Evolutionary conservation across 1,140 invertebrate genomes (phyloP), one percentile per base, ranked within the genome.

Genomic region (Trachymyrmex septentrionalis): DNA sequence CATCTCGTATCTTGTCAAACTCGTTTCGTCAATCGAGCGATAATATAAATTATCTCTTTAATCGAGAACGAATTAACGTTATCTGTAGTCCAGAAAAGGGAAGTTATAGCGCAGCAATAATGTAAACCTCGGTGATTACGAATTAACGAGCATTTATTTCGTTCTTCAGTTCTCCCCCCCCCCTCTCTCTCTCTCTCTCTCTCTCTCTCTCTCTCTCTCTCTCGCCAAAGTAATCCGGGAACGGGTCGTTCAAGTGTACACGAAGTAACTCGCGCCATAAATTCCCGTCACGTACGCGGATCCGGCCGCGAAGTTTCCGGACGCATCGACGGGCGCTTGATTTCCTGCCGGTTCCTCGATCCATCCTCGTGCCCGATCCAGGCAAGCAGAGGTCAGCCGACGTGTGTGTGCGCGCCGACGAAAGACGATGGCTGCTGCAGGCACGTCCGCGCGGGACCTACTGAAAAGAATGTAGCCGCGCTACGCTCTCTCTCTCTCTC

Each of bases 381-480:
- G 67, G 34, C 53, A 16, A n/a, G 67, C 44, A 53, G 50, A 61
- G 84, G 87, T 89, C 87, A 81, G 55, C 59, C 80, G 53, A 73
- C 61, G 53, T 75, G 69, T 69, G 16, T 55, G 21, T 19, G n/a
- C n/a, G n/a, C n/a, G n/a, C n/a, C n/a, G n/a, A 48, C 55, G 80
- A 61, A 73, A 73, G 80, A 82, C 67, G 80, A 30, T 19, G 38
- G 67, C 67, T 61, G 80, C 44, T 50, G 19, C 78, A 64, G 64
- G 71, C 86, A 87, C 86, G 86, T 86, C 24, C 67, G 4, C 44
- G 38, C 44, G 53, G 73, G 77, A 80, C n/a, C 59, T 63, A 69
- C 61, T 87, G 69, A 87, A 89, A 90, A 84, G 72, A 82, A 75
- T 73, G 50, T 61, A 77, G 87, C 69, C 63, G 38, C 48, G n/a